phyloP scores from a whole-genome alignment of 2,888 invertebrate species.

The Callinectes sapidus region DNA sequence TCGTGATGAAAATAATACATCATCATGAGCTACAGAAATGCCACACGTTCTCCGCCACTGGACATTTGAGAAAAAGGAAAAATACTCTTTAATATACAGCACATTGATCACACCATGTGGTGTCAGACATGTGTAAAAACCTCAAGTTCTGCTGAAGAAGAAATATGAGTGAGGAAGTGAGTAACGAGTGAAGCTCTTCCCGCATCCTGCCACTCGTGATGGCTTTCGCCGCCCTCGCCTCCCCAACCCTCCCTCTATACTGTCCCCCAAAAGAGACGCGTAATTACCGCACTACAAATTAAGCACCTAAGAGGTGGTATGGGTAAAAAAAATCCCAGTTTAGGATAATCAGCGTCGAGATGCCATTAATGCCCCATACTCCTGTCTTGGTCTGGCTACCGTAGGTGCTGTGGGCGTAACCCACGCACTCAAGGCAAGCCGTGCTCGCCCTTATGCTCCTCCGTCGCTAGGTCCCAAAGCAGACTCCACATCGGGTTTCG shows the following conservation, averaged over 20 bases:
- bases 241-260: not conserved
- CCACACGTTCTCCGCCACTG: not conserved
- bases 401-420: constrained; percentile 36
- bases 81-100: not conserved
- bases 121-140: constrained; percentile 12
- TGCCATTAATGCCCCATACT: constrained; percentile 61
- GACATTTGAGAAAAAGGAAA: not conserved
- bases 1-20: not conserved
- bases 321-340: constrained; percentile 55
- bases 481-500: constrained; percentile 27
- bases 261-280: constrained; percentile 41
- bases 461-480: constrained; percentile 8
- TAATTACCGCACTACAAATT: constrained; percentile 62
- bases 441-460: constrained; percentile 42
- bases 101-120: not conserved
- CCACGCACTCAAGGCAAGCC: not conserved
- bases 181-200: not conserved
- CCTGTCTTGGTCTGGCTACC: constrained; percentile 57
- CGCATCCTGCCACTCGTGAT: not conserved
- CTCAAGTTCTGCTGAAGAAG: not conserved
- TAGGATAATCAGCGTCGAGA: constrained; percentile 55
- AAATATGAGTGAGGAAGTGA: not conserved
- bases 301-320: constrained; percentile 52
- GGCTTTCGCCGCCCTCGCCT: not conserved
- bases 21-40: not conserved